Conservation (phyloP, 2,797 vertebrate genomes). For the Antrozous pallidus region DNA sequence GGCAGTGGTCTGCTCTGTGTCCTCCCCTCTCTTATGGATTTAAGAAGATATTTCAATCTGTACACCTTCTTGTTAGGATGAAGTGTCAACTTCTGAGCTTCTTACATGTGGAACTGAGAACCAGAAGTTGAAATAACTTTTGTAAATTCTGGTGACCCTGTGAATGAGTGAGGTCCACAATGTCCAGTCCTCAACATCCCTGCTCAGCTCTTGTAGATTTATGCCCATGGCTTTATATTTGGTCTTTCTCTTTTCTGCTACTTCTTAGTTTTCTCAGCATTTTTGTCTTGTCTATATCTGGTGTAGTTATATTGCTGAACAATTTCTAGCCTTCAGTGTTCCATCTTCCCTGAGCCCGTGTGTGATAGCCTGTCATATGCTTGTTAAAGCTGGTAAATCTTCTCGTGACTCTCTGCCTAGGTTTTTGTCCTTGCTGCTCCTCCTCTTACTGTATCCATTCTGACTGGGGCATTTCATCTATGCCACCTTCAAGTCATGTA, state of each 20-base stretch:
- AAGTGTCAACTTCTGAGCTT: background rate
- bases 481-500: background rate
- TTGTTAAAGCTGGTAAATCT: background rate
- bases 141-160: background rate
- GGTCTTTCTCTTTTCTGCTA: background rate
- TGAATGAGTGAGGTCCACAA: background rate
- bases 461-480: background rate
- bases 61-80: background rate
- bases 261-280: background rate
- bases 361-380: background rate
- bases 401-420: background rate
- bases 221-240: background rate
- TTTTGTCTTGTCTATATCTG: background rate
- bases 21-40: background rate
- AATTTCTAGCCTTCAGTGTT: background rate
- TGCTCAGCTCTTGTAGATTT: too few relatives aligned
- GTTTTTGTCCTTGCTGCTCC: background rate
- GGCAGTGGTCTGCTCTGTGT: background rate
- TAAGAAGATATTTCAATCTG: background rate
- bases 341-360: background rate
- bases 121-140: background rate
- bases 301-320: background rate
- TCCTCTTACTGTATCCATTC: background rate
- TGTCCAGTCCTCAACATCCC: background rate
- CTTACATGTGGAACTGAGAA: background rate